Evolutionary conservation across 2,113 vertebrate genomes (phyloP).

Genomic region (Cinclus cinclus): DNA sequence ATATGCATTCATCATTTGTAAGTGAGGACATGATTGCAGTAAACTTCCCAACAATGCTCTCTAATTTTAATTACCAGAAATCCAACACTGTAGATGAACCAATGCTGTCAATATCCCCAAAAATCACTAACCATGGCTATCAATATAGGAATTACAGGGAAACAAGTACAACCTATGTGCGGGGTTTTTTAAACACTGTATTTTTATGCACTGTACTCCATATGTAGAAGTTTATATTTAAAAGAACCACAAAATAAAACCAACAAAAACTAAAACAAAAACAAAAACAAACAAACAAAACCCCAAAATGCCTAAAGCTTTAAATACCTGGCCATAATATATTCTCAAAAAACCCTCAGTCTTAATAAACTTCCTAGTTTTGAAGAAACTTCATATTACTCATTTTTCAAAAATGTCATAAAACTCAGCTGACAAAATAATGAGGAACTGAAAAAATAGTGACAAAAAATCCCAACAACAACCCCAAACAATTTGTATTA

Average conservation of each 20-base stretch:
- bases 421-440: background rate
- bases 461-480: background rate
- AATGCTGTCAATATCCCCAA: background rate
- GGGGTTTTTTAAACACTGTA: background rate
- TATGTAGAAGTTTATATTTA: background rate
- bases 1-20: slow-evolving; percentile 26
- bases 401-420: background rate
- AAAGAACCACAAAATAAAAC: background rate
- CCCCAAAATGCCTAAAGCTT: background rate
- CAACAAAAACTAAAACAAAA: background rate
- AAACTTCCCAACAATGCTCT: slow-evolving; percentile 36
- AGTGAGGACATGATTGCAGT: slow-evolving; percentile 43
- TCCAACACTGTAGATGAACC: background rate
- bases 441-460: background rate
- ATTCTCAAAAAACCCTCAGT: background rate
- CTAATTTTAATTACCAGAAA: slow-evolving; percentile 70
- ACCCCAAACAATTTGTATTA: background rate
- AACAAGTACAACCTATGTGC: background rate
- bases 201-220: background rate
- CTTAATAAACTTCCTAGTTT: background rate
- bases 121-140: background rate
- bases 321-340: background rate
- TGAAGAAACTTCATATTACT: background rate
- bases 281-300: background rate
- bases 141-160: background rate